phyloP scores from a whole-genome alignment of 2,797 vertebrate genomes.

The Coreius guichenoti region DNA sequence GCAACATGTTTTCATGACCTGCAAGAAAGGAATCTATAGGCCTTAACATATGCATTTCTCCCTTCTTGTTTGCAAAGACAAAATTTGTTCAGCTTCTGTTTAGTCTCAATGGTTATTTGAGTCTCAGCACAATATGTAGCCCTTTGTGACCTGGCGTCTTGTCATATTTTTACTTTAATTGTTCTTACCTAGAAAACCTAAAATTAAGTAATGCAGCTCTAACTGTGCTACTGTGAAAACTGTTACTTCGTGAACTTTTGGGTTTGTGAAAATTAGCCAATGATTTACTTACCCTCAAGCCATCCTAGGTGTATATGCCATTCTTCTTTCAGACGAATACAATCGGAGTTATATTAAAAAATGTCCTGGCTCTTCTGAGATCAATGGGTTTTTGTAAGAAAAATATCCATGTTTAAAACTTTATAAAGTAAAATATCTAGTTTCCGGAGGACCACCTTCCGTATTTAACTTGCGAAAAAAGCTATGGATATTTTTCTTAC shows the following conservation, averaged over 20 bases:
- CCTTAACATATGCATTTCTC: neutral
- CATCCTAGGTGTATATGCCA: too few species aligned
- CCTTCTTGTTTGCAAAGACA: neutral
- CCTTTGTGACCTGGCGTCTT: neutral
- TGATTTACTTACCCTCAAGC: too few species aligned
- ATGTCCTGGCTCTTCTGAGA: too few species aligned
- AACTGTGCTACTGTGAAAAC: neutral
- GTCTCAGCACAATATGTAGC: neutral
- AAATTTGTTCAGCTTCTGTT: constrained; percentile 18
- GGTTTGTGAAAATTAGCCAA: too few species aligned
- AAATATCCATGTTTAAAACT: too few species aligned
- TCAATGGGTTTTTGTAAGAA: too few species aligned
- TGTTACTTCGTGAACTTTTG: neutral
- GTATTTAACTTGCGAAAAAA: too few species aligned
- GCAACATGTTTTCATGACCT: neutral
- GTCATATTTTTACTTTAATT: neutral
- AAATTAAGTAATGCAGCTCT: neutral
- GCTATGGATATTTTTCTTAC: too few species aligned
- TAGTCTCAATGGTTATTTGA: neutral
- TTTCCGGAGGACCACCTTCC: too few species aligned
- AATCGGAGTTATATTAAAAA: too few species aligned
- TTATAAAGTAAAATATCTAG: too few species aligned
- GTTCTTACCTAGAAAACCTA: neutral
- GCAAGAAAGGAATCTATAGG: neutral
- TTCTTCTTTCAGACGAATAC: too few species aligned